Conservation (phyloP, 2,797 vertebrate species). For the Peromyscus eremicus region DNA sequence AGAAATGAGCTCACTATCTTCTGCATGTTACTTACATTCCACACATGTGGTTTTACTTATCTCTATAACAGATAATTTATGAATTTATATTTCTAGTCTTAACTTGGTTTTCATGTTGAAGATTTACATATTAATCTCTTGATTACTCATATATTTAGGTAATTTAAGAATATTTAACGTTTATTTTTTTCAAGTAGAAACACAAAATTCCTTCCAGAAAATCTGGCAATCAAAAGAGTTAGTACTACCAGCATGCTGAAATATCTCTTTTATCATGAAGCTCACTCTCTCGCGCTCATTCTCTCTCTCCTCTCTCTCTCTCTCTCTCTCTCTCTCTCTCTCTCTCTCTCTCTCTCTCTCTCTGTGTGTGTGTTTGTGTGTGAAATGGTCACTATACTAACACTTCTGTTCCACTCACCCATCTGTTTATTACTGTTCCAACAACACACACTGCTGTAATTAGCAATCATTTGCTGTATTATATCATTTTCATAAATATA, state of each 20-base stretch:
- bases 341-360: too few relatives aligned
- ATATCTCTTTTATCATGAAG: neutral
- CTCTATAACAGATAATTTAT: neutral
- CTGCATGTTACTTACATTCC: neutral
- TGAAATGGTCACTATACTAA: neutral
- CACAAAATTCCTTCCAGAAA: neutral
- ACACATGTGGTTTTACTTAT: neutral
- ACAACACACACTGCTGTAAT: neutral
- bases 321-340: too few relatives aligned
- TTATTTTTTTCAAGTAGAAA: slow-evolving; percentile 11
- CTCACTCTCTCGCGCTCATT: too few relatives aligned
- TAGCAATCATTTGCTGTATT: neutral
- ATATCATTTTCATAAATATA: neutral
- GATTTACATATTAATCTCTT: neutral
- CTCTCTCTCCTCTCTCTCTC: too few relatives aligned
- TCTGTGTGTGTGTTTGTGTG: neutral
- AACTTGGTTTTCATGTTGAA: neutral
- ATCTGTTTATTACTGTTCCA: neutral
- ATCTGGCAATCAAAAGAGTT: neutral
- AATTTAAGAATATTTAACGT: neutral
- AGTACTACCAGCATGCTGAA: neutral
- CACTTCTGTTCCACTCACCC: neutral
- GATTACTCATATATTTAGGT: neutral
- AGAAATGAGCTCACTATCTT: neutral
- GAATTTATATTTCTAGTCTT: neutral